phyloP scores from a whole-genome alignment of 1,140 invertebrate species.

The Drosophila pandora region DNA sequence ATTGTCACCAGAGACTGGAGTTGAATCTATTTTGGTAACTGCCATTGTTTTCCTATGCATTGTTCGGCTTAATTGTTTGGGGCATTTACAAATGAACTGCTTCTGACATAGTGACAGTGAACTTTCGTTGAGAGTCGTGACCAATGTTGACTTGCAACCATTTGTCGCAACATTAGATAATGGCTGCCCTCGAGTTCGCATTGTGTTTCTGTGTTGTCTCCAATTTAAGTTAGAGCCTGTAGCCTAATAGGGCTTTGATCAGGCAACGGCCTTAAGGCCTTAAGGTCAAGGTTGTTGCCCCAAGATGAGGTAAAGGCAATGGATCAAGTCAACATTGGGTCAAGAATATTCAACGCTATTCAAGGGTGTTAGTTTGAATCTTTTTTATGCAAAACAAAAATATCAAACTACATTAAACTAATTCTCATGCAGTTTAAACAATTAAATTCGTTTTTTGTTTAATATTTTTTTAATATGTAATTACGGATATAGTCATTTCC shows the following conservation, averaged over 20 bases:
- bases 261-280: neutral
- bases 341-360: conserved; percentile 14
- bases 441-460: too few species aligned
- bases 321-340: conserved; percentile 5
- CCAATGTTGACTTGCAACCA: conserved; percentile 24
- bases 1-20: conserved; percentile 40
- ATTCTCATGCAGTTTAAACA: too few species aligned
- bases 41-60: conserved; percentile 25
- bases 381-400: neutral
- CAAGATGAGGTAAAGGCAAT: too few species aligned
- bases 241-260: conserved; percentile 18
- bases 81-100: conserved; percentile 29
- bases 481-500: too few species aligned
- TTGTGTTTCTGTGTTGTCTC: conserved; percentile 3
- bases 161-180: conserved; percentile 66
- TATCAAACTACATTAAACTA: too few species aligned
- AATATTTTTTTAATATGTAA: too few species aligned
- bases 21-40: conserved; percentile 22
- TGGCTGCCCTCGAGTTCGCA: conserved; percentile 36
- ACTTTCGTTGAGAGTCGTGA: conserved; percentile 41
- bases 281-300: conserved; percentile 60
- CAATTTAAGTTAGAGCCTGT: conserved; percentile 12
- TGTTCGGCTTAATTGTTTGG: conserved; percentile 27
- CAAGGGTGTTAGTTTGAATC: neutral
- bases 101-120: conserved; percentile 71